Evolutionary conservation across 2,113 vertebrate species (phyloP), one percentile per base, ranked within the genome.

Genomic region (Saccopteryx leptura): DNA sequence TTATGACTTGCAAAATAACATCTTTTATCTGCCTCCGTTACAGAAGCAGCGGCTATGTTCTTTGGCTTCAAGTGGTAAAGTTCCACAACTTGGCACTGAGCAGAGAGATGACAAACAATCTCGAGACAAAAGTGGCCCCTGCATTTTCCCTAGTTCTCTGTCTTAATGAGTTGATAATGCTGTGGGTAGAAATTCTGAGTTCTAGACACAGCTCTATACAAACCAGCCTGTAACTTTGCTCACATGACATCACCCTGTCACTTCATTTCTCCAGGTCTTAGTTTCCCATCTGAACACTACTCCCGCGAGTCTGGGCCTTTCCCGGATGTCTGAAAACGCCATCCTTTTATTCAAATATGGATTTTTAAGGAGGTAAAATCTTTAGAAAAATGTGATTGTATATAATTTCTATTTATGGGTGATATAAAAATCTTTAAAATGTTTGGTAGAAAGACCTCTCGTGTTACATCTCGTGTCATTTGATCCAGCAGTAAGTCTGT

Each of bases 201-300:
- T 66, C 56, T 48, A 3, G 75, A 24, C 0, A 2, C 50, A 56
- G 65, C 31, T 71, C 21, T 11, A 52, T n/a, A 14, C 6, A 39
- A 31, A 21, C 18, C 12, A 0, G 12, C 3, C 0, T 2, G 7
- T 4, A 0, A 31, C 66, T 75, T 63, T 72, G 33, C 8, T 9
- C 46, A 80, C 17, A 1, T n/a, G 9, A 14, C 1, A 0, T 50
- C 54, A 9, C 9, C 31, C 24, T 21, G 26, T 50, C 33, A 1
- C 76, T 28, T 48, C 18, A 3, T 52, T 69, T 54, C 65, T 15
- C 75, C 48, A 28, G 19, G 39, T 46, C 58, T 68, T 39, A 23
- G 4, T 26, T 52, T 82, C 13, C 26, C 31, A 65, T 31, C 28
- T 65, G 7, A 15, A n/a, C 80, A 5, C 39, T 0, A 1, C 56